phyloP scores from a whole-genome alignment of 2,113 vertebrate genomes.

The Rhizomys pruinosus region DNA sequence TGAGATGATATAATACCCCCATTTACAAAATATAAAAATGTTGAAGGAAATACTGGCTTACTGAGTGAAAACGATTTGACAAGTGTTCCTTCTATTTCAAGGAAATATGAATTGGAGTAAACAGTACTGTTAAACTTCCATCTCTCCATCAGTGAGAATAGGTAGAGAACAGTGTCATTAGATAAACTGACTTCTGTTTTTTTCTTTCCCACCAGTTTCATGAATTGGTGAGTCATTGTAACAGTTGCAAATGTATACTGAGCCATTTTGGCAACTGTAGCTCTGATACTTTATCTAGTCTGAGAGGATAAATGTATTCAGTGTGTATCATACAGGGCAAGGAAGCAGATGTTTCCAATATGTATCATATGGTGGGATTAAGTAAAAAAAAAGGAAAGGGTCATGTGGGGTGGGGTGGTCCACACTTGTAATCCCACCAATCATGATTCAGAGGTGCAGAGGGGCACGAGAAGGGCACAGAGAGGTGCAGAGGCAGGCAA shows the following conservation, averaged over 20 bases:
- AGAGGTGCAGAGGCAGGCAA: no score
- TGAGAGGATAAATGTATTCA: conserved; percentile 23
- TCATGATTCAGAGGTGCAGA: no score
- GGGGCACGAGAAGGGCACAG: no score
- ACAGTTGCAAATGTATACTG: conserved; percentile 7
- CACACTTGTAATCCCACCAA: no score
- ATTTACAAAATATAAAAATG: not conserved
- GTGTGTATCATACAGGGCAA: not conserved
- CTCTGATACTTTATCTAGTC: not conserved
- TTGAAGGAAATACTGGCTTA: conserved; percentile 20
- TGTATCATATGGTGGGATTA: not conserved
- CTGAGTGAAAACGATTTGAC: conserved; percentile 35
- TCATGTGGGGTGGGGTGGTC: no score
- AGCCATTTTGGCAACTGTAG: conserved; percentile 44
- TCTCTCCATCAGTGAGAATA: not conserved
- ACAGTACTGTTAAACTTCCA: not conserved
- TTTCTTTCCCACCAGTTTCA: not conserved
- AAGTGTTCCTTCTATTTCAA: conserved; percentile 38
- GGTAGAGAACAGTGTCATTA: conserved; percentile 3
- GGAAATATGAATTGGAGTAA: conserved; percentile 18
- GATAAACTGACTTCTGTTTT: conserved; percentile 42
- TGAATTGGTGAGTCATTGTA: conserved; percentile 40
- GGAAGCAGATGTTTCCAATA: conserved; percentile 1
- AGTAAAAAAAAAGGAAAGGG: no score
- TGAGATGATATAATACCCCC: not conserved